Evolutionary conservation across 35 echinoderm and acorn worm species (phyloP).

Genomic region (Heliocidaris erythrogramma): DNA sequence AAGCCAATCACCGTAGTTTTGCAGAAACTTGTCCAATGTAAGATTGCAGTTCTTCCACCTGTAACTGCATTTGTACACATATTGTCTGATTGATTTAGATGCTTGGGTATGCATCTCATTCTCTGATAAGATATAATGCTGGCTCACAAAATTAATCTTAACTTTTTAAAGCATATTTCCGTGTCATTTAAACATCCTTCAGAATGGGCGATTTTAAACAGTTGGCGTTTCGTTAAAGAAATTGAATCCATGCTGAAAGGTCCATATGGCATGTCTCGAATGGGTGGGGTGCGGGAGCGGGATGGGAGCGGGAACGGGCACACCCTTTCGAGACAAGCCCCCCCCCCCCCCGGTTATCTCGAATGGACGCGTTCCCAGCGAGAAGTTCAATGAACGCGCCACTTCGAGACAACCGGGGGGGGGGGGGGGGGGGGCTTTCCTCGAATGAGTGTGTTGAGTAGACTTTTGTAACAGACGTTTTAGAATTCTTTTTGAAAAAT

Average conservation of each 20-base stretch:
- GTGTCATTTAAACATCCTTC: conserved; percentile 16
- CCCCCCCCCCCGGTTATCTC: too few relatives aligned
- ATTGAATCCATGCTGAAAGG: conserved; percentile 8
- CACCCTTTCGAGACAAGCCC: too few relatives aligned
- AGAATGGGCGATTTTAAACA: conserved; percentile 21
- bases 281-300: too few relatives aligned
- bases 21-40: conserved; percentile 8
- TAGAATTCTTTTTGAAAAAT: too few relatives aligned
- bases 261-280: too few relatives aligned
- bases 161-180: neutral
- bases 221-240: conserved; percentile 16
- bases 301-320: too few relatives aligned
- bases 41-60: neutral
- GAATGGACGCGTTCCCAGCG: too few relatives aligned
- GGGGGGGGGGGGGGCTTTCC: too few relatives aligned
- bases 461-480: too few relatives aligned
- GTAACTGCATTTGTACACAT: neutral
- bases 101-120: neutral
- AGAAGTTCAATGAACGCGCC: too few relatives aligned
- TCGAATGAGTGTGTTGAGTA: too few relatives aligned
- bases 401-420: too few relatives aligned
- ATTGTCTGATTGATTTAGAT: conserved; percentile 6
- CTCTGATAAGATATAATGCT: conserved; percentile 1
- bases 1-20: conserved; percentile 28
- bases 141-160: neutral